Evolutionary conservation across 1,140 invertebrate genomes (phyloP).

Genomic region (Pachyrhynchus sulphureomaculatus): DNA sequence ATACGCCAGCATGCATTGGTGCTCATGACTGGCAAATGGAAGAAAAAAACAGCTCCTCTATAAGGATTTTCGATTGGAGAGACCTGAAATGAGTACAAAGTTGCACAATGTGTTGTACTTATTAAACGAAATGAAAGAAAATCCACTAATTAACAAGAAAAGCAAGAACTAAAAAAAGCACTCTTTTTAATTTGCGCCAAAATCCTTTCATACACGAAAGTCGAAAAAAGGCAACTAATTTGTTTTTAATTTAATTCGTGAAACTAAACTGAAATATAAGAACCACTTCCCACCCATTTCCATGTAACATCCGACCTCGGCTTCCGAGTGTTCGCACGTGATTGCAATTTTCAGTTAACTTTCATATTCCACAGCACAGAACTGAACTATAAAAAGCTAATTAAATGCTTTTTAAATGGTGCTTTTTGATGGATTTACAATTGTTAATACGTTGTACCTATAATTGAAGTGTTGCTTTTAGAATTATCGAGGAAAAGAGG

Average conservation of each 20-base stretch:
- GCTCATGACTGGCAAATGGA: too few relatives aligned
- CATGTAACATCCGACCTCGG: constrained; percentile 31
- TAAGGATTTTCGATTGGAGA: too few relatives aligned
- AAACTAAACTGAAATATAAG: constrained; percentile 20
- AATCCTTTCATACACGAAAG: constrained; percentile 4
- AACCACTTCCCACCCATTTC: constrained; percentile 22
- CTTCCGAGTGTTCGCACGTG: constrained; percentile 28
- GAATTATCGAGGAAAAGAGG: too few relatives aligned
- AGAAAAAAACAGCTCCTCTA: too few relatives aligned
- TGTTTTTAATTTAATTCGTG: constrained; percentile 31
- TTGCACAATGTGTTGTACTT: too few relatives aligned
- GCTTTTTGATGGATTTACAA: too few relatives aligned
- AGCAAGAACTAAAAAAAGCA: not conserved
- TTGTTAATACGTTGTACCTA: too few relatives aligned
- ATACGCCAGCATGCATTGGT: too few relatives aligned
- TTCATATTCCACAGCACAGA: not conserved
- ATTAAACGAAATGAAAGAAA: too few relatives aligned
- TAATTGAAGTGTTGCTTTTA: too few relatives aligned
- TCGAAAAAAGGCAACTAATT: constrained; percentile 21
- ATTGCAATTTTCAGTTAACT: constrained; percentile 22
- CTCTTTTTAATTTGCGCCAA: constrained; percentile 2
- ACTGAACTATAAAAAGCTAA: not conserved
- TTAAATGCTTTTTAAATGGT: too few relatives aligned
- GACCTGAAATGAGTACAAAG: too few relatives aligned
- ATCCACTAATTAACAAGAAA: not conserved